These are phyloP conservation scores for Chaenocephalus aceratus DNA, from an alignment of 2,113 vertebrate species.

Conservation along the genomic window DNA sequence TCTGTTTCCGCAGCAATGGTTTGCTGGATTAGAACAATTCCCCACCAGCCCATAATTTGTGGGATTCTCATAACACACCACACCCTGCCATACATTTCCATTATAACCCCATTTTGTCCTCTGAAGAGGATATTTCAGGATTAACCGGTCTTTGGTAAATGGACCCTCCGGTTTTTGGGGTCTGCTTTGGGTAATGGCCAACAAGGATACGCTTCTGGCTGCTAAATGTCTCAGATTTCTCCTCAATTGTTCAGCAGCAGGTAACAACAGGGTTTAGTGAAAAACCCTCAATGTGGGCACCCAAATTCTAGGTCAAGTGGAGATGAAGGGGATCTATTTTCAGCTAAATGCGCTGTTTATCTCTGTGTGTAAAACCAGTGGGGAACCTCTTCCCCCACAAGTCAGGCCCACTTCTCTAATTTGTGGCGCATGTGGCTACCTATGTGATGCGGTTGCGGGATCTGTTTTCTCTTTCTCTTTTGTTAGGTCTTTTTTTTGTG, in stretches of 20 bases:
- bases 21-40: slow-evolving; percentile 83
- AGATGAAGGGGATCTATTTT: slow-evolving; percentile 77
- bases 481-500: not conserved
- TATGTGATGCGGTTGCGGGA: slow-evolving; percentile 52
- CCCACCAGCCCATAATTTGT: slow-evolving; percentile 85
- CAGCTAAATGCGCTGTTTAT: slow-evolving; percentile 71
- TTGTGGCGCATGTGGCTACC: slow-evolving; percentile 68
- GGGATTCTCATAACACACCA: slow-evolving; percentile 77
- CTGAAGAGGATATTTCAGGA: slow-evolving; percentile 76
- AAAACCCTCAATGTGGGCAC: slow-evolving; percentile 64
- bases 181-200: slow-evolving; percentile 35
- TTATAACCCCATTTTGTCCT: slow-evolving; percentile 73
- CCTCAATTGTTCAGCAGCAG: slow-evolving; percentile 65
- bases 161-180: slow-evolving; percentile 32
- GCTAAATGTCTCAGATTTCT: slow-evolving; percentile 50
- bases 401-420: slow-evolving; percentile 70
- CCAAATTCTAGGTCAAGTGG: slow-evolving; percentile 67
- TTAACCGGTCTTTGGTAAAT: slow-evolving; percentile 20
- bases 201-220: slow-evolving; percentile 18
- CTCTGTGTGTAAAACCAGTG: slow-evolving; percentile 61
- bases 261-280: slow-evolving; percentile 70
- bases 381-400: slow-evolving; percentile 71
- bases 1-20: slow-evolving; percentile 73
- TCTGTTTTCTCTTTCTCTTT: slow-evolving; percentile 41
- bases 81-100: slow-evolving; percentile 82